Evolutionary conservation across 2,113 vertebrate species (phyloP).

Genomic region (Athene cunicularia): DNA sequence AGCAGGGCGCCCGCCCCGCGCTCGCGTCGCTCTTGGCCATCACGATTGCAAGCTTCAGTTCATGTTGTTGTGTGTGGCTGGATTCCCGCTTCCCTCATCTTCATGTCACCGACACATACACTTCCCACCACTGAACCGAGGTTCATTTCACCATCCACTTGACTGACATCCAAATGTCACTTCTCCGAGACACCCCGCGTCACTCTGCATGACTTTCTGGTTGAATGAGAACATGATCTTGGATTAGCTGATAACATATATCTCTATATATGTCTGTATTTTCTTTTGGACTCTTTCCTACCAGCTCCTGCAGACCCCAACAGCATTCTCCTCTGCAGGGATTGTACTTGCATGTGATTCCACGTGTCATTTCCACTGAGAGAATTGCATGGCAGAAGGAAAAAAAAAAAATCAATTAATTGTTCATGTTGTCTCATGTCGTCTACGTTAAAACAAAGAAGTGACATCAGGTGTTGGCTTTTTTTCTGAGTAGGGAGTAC

Average conservation of each 20-base stretch:
- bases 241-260: slow-evolving; percentile 7
- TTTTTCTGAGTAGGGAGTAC: not conserved
- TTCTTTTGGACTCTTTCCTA: not conserved
- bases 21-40: fast-evolving
- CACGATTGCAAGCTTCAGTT: not conserved
- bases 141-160: not conserved
- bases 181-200: not conserved
- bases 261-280: not conserved
- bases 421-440: not conserved
- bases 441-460: not conserved
- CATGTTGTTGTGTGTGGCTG: not conserved
- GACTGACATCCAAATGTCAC: not conserved
- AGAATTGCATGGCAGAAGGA: slow-evolving; percentile 17
- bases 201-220: slow-evolving; percentile 40
- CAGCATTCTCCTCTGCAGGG: slow-evolving; percentile 6
- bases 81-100: not conserved
- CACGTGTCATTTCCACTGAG: not conserved
- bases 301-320: slow-evolving; percentile 7
- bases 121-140: not conserved
- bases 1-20: not conserved
- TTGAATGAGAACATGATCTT: slow-evolving; percentile 57
- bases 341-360: slow-evolving; percentile 14
- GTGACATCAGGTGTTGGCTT: not conserved
- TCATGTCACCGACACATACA: not conserved
- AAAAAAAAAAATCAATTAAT: not conserved